phyloP scores from a whole-genome alignment of 2,888 invertebrate genomes.

The Pachydiplax longipennis region DNA sequence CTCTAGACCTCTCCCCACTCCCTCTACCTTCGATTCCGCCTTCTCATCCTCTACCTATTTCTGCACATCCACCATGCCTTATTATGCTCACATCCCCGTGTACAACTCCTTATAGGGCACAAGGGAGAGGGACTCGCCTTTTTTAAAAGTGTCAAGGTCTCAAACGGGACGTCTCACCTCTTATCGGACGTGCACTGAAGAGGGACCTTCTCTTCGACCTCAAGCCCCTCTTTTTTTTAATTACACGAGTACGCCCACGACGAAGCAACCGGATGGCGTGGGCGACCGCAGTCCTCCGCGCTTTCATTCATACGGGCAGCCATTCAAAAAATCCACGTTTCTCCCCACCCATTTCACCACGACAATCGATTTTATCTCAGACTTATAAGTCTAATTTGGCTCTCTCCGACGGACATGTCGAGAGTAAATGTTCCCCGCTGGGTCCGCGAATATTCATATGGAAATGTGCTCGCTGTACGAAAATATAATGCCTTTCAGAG shows the following conservation, averaged over 20 bases:
- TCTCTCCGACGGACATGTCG: no score
- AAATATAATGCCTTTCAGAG: no score
- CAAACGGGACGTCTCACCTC: neutral
- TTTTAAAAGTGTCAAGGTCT: neutral
- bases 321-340: neutral
- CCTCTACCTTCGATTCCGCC: neutral
- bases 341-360: neutral
- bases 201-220: neutral
- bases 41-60: neutral
- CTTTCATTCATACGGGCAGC: neutral
- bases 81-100: neutral
- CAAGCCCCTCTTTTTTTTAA: neutral
- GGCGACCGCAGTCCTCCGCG: neutral
- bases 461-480: no score
- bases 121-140: neutral
- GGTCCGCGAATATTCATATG: no score
- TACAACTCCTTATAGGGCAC: neutral
- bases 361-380: neutral
- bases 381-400: no score
- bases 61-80: neutral
- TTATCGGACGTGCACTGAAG: neutral
- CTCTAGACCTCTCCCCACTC: neutral
- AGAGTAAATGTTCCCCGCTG: no score
- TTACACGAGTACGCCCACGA: neutral
- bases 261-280: neutral